phyloP scores from a whole-genome alignment of 1,140 invertebrate genomes.

The Drosophila kikkawai region DNA sequence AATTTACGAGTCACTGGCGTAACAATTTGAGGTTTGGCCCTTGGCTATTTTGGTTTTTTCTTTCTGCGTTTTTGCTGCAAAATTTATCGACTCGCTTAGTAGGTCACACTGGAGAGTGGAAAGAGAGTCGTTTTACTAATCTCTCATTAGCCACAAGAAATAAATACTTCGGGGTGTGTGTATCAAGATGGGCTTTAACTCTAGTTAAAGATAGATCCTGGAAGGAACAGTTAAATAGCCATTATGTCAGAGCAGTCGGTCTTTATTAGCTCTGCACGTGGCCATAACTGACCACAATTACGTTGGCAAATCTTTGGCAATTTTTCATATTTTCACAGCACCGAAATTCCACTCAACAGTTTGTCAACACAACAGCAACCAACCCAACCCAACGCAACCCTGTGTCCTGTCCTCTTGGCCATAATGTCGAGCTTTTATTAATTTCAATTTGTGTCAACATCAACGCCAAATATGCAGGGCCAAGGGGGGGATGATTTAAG shows the following conservation, averaged over 20 bases:
- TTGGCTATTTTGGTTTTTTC: constrained; percentile 8
- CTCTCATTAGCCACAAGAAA: constrained; percentile 17
- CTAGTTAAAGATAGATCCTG: not conserved
- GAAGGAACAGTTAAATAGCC: constrained; percentile 30
- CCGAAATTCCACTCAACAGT: constrained; percentile 73
- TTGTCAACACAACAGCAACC: constrained; percentile 53
- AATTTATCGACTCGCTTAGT: constrained; percentile 64
- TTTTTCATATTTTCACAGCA: constrained; percentile 61
- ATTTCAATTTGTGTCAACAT: constrained; percentile 83
- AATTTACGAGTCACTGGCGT: constrained; percentile 55
- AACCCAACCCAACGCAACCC: not conserved
- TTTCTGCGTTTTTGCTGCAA: constrained; percentile 6
- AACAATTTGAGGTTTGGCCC: constrained; percentile 47
- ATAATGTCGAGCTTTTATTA: constrained; percentile 62
- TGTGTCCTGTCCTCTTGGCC: constrained; percentile 4
- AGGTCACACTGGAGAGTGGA: constrained; percentile 35
- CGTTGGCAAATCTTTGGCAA: constrained; percentile 64
- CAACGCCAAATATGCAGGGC: constrained; percentile 64
- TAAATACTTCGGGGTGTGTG: not conserved
- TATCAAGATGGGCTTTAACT: constrained; percentile 6
- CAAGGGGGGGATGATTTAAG: constrained; percentile 65
- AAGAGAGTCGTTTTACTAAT: constrained; percentile 23
- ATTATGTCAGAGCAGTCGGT: constrained; percentile 41
- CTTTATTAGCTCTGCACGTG: constrained; percentile 26
- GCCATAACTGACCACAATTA: constrained; percentile 63